Conservation (phyloP, 2,888 invertebrate genomes). For the Cylindroiulus punctatus region DNA sequence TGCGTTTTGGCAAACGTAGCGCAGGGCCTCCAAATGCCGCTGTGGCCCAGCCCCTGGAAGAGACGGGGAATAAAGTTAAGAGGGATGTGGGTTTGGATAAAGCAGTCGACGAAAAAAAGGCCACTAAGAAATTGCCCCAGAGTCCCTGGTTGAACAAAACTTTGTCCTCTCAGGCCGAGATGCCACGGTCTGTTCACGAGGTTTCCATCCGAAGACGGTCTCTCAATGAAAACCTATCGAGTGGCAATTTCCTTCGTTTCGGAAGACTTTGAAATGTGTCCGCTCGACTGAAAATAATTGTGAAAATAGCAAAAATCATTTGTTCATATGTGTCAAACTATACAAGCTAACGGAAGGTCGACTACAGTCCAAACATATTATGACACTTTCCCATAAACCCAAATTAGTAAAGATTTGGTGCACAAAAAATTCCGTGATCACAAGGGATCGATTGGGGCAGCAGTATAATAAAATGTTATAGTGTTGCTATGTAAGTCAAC, state of each 20-base stretch:
- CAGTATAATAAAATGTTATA: too few species aligned
- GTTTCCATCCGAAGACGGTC: conserved; percentile 52
- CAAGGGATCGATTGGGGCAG: too few species aligned
- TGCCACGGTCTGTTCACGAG: background rate
- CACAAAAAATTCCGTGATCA: too few species aligned
- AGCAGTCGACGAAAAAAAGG: background rate
- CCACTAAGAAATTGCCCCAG: background rate
- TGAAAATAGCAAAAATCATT: conserved; percentile 38
- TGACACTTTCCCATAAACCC: background rate
- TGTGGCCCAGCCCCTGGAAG: background rate
- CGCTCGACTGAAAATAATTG: conserved; percentile 10
- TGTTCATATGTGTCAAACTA: conserved; percentile 33
- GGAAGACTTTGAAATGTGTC: conserved; percentile 36
- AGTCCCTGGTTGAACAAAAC: conserved; percentile 23
- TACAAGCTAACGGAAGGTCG: background rate
- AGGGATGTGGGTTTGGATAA: background rate
- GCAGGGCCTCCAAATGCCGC: background rate
- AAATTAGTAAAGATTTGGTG: too few species aligned
- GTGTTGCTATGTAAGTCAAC: too few species aligned
- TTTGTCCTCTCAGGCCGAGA: background rate
- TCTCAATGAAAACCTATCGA: conserved; percentile 1
- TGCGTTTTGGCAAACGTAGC: conserved; percentile 53
- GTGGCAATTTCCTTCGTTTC: conserved; percentile 48
- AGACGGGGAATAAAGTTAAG: background rate
- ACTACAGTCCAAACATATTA: conserved; percentile 1